Evolutionary conservation across 1,140 invertebrate species (phyloP), one percentile per base, ranked within the genome.

Genomic region (Mylabris phalerata): DNA sequence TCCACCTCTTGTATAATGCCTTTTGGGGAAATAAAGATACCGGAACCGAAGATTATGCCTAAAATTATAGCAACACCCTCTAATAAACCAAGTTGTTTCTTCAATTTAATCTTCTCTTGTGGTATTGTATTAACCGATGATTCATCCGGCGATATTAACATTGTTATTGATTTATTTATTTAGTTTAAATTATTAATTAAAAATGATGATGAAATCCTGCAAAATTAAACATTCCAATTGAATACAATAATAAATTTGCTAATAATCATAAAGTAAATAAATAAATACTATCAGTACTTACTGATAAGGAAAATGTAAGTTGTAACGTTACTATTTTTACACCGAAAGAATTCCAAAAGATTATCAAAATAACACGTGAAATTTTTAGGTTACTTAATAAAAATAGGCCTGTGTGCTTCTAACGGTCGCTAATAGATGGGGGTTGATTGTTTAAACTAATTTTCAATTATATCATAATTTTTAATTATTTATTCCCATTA

Each of bases 1-100:
- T 92, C 90, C 1, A 92, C 87, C 75, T 95, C 84, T 61, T 82
- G 72, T 5, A 98, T 80, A 4, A 98, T 93, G 62, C 95, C 96
- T 75, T 92, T 94, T 0, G 96, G 96, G 0, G 94, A 94, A 43
- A 98, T 89, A 74, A 98, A 98, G 68, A 98, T 98, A 63, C 90
- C 90, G 49, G 90, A 91, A 2, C 92, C 92, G 67, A 93, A 88
- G 64, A 94, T 93, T 32, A 92, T 90, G 44, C 92, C 92, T 57
- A 94, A 75, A 69, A 94, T 92, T 52, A 93, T 89, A 41, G 89
- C 88, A 32, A 92, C 86, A 6, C 92, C 92, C 75, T 94, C 89
- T 10, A 92, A 74, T 24, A 95, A 71, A 1, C 91, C 90, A 1
- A 95, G 75, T 65, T 90, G 82, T 69, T 90, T 90, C 62, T 89